A percentile compares a stretch with the other conserved stretches of the same genome.
phyloP scores from a whole-genome alignment of 1,140 invertebrate genomes.

The Steinernema feltiae region DNA sequence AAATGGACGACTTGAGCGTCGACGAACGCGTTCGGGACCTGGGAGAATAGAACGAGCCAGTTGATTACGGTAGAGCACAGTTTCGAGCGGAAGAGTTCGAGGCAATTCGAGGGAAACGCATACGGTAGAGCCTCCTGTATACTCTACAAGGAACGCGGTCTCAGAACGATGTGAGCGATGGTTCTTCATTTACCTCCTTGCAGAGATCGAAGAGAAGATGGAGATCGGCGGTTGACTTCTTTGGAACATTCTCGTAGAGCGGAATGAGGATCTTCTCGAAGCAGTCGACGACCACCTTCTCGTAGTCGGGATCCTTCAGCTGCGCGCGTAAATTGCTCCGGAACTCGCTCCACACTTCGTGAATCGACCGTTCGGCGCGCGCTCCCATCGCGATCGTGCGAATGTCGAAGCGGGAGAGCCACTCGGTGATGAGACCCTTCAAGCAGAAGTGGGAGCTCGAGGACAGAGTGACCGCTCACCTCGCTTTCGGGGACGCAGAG shows the following conservation, averaged over 20 bases:
- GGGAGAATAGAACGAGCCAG: not conserved
- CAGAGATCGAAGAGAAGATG: not conserved
- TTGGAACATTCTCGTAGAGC: not conserved
- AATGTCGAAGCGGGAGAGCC: not conserved
- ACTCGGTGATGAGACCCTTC: not conserved
- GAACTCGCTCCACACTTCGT: not conserved
- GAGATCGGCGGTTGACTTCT: not conserved
- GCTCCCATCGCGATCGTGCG: not conserved
- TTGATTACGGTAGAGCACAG: not conserved
- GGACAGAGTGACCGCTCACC: too few species aligned
- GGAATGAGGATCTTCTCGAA: not conserved
- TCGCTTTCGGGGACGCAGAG: slow-evolving; percentile 12
- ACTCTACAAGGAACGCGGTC: not conserved
- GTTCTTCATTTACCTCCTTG: not conserved
- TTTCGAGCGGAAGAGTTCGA: slow-evolving; percentile 1
- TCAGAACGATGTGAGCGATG: not conserved
- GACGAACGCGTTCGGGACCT: not conserved
- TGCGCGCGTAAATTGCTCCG: not conserved
- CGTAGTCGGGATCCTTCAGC: not conserved
- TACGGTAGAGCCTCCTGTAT: not conserved
- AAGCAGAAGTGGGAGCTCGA: not conserved
- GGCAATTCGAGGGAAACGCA: not conserved
- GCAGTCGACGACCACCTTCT: slow-evolving; percentile 1
- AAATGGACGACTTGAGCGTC: not conserved
- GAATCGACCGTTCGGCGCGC: not conserved